Evolutionary conservation across 1,140 invertebrate genomes (phyloP).

Genomic region (Drusus annulatus): DNA sequence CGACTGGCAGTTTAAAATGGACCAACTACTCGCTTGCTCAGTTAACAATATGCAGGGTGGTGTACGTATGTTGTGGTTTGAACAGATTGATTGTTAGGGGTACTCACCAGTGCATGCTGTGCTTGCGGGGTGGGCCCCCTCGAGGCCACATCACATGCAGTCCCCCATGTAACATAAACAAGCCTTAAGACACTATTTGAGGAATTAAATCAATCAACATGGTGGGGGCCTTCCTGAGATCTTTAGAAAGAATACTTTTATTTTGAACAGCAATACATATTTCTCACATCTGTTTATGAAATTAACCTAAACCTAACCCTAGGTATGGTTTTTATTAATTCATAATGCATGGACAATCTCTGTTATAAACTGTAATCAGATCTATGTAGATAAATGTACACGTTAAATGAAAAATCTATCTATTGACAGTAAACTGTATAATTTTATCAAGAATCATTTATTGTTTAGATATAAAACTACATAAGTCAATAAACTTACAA

Average conservation of each 20-base stretch:
- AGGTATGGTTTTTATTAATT: constrained; percentile 19
- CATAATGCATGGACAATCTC: constrained; percentile 15
- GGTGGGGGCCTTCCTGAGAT: constrained; percentile 53
- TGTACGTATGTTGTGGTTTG: too few species aligned
- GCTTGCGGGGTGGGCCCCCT: not conserved
- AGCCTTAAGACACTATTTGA: constrained; percentile 43
- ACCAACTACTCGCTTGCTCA: too few species aligned
- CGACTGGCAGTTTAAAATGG: too few species aligned
- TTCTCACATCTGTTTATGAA: constrained; percentile 43
- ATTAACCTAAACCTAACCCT: constrained; percentile 43
- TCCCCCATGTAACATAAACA: constrained; percentile 55
- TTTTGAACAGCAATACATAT: constrained; percentile 55
- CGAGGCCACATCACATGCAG: constrained; percentile 11
- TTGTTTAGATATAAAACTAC: constrained; percentile 28
- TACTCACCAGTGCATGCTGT: constrained; percentile 17
- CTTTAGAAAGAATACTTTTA: constrained; percentile 56
- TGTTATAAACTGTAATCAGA: constrained; percentile 24
- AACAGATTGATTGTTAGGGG: too few species aligned
- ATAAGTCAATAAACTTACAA: constrained; percentile 33
- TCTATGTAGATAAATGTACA: constrained; percentile 39
- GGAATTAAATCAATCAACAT: constrained; percentile 51
- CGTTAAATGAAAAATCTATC: constrained; percentile 27
- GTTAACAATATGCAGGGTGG: too few species aligned
- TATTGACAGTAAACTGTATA: constrained; percentile 16
- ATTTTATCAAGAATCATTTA: constrained; percentile 9